Evolutionary conservation across 2,888 invertebrate genomes (phyloP), one percentile per base, ranked within the genome.

Genomic region (Leptinotarsa haldemani): DNA sequence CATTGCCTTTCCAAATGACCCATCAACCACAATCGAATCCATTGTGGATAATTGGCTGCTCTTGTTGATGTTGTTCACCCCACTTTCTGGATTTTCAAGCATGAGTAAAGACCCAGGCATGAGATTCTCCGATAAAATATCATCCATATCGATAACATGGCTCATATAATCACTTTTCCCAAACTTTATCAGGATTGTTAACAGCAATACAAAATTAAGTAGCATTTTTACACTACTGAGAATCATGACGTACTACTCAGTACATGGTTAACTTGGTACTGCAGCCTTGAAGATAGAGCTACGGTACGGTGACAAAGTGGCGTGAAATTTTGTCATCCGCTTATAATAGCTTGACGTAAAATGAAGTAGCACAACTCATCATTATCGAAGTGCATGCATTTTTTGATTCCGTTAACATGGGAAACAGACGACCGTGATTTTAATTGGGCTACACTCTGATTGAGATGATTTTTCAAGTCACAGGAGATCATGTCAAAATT

Each of bases 81-180:
- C 74, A 68, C 80, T 82, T 67, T 89, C 47, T 82, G 87, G 74
- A 85, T 85, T 74, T 71, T 88, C 89, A 22, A 89, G 86, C 73
- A 90, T 85, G 70, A 94, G 88, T 74, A 94, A 88, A 77, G 90
- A 90, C 0, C 91, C 91, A 0, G 94, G 94, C 90, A 94, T 91
- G 65, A 92, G 88, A 86, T 93, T 92, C n/a, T 89, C 90, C 16
- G 92, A 90, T 30, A 94, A 86, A 82, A 94, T 92, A 85, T 94
- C 93, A 77, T 93, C 89, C 7, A 93, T 87, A 85, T 93, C 86
- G 56, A 87, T 83, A 22, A 80, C 74, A 76, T 82, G 79, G 12
- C 74, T 56, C n/a, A 72, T 30, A 52, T 48, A 48, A 22, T 74
- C 72, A 69, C 67, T 65, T 3, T 16, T 58, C 40, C 18, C 65